Evolutionary conservation across 2,113 vertebrate genomes (phyloP).

Genomic region (Sturnus vulgaris): DNA sequence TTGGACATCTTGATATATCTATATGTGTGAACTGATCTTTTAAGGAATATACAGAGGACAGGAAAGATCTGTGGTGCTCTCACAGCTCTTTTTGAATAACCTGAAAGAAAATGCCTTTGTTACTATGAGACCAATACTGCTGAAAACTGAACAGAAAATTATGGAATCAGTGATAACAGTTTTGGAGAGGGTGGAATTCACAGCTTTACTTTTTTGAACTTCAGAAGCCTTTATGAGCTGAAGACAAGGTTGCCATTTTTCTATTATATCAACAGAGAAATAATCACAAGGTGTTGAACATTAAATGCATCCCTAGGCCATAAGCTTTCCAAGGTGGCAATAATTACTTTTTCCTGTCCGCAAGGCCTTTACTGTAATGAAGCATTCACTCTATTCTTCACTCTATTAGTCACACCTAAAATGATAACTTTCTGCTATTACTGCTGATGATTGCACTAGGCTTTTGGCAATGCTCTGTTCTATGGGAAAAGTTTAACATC

Average conservation of each 20-base stretch:
- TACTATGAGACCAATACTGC: not conserved
- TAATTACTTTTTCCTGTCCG: not conserved
- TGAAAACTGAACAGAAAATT: not conserved
- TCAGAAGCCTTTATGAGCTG: not conserved
- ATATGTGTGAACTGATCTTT: not conserved
- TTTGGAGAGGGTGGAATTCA: not conserved
- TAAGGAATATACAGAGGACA: not conserved
- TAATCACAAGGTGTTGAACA: not conserved
- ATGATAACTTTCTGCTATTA: not conserved
- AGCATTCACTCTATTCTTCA: not conserved
- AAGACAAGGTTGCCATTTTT: not conserved
- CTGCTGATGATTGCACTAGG: not conserved
- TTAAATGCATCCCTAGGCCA: not conserved
- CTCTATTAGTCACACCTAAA: not conserved
- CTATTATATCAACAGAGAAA: not conserved
- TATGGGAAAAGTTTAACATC: not conserved
- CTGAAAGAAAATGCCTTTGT: not conserved
- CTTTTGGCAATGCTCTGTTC: not conserved
- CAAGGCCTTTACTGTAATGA: not conserved
- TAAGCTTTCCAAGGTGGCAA: not conserved
- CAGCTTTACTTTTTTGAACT: not conserved
- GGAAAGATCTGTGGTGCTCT: not conserved
- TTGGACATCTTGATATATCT: not conserved
- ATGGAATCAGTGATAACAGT: not conserved
- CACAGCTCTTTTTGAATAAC: not conserved